Evolutionary conservation across 2,888 invertebrate species (phyloP).

Genomic region (Cryptocheilus praepositus): DNA sequence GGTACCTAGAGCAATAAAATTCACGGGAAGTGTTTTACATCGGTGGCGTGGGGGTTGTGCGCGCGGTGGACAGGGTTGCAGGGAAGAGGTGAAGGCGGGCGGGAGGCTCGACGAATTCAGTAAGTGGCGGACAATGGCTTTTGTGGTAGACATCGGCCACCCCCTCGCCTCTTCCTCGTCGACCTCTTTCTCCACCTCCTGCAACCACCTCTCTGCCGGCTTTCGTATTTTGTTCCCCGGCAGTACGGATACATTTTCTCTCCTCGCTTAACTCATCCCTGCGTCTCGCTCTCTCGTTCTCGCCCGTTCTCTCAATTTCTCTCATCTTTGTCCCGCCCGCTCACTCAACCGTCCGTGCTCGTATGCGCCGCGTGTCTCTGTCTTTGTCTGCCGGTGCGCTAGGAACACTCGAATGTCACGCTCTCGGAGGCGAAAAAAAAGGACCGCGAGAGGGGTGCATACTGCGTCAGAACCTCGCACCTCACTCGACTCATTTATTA

Average conservation of each 20-base stretch:
- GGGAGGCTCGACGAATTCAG: constrained; percentile 67
- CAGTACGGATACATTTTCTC: constrained; percentile 58
- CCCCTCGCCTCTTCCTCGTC: not conserved
- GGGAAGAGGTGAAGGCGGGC: constrained; percentile 37
- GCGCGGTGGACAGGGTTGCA: constrained; percentile 44
- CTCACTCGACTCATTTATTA: constrained; percentile 37
- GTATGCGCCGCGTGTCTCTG: too few relatives aligned
- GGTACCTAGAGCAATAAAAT: constrained; percentile 66
- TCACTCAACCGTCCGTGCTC: not conserved
- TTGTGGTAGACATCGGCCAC: constrained; percentile 68
- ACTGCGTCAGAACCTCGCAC: constrained; percentile 20
- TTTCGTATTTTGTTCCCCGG: not conserved
- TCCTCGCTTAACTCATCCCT: constrained; percentile 30
- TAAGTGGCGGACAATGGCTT: constrained; percentile 72
- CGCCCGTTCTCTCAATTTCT: too few relatives aligned
- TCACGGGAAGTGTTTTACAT: constrained; percentile 72
- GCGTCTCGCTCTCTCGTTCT: not conserved
- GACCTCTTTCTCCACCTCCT: not conserved
- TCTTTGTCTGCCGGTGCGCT: not conserved
- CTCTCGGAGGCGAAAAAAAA: constrained; percentile 36
- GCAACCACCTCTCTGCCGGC: constrained; percentile 1
- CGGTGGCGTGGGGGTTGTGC: constrained; percentile 52
- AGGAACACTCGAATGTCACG: constrained; percentile 38
- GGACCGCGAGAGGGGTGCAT: constrained; percentile 14
- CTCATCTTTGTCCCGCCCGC: not conserved